Percentiles rank a stretch among this genome's conserved stretches.
Conservation (phyloP, 2,888 invertebrate genomes). For the Arrhopalites spinosus region DNA sequence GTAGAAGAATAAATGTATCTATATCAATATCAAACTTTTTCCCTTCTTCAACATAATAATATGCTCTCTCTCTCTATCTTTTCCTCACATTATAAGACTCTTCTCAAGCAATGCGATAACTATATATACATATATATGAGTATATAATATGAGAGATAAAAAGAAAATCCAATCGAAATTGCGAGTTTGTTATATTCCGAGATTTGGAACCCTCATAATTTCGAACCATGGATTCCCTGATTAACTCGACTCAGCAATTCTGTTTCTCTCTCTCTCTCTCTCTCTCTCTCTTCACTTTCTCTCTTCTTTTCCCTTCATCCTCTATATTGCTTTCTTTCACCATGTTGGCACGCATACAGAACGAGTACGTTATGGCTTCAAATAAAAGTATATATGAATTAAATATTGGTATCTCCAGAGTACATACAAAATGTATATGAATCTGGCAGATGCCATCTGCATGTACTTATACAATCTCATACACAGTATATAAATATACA, state of each 20-base stretch:
- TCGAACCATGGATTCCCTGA: constrained; percentile 2
- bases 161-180: constrained; percentile 10
- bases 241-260: constrained; percentile 15
- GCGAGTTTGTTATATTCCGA: background rate
- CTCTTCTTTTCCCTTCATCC: background rate
- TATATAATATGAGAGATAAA: background rate
- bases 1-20: background rate
- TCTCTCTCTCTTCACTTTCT: background rate
- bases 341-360: constrained; percentile 6
- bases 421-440: background rate
- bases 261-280: background rate
- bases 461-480: background rate
- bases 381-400: constrained; percentile 15
- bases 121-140: too few species aligned
- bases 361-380: background rate
- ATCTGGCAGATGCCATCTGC: background rate
- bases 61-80: too few species aligned
- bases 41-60: too few species aligned
- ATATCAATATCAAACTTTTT: too few species aligned
- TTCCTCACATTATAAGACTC: too few species aligned
- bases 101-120: too few species aligned
- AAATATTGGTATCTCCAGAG: background rate
- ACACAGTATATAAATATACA: too few species aligned
- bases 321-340: background rate
- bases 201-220: background rate